Evolutionary conservation across 2,888 invertebrate species (phyloP).

Genomic region (Balanococcus diminutus): DNA sequence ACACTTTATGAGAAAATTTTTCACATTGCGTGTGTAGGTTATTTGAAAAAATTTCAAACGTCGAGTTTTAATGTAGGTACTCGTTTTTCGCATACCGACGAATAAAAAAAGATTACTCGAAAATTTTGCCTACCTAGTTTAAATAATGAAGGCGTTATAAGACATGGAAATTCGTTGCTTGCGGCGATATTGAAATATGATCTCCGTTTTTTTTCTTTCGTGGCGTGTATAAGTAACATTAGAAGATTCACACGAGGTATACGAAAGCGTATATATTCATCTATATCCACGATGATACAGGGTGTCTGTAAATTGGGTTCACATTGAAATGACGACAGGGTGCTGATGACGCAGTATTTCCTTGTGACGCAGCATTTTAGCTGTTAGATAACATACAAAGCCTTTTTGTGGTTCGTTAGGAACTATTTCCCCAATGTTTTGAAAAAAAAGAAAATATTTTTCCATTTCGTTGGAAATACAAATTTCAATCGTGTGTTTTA

Average conservation of each 20-base stretch:
- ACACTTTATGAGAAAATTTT: too few relatives aligned
- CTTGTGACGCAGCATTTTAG: too few relatives aligned
- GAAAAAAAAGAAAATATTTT: too few relatives aligned
- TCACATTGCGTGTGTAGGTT: neutral
- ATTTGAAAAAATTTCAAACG: neutral
- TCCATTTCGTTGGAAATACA: too few relatives aligned
- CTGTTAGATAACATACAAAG: too few relatives aligned
- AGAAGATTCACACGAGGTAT: neutral
- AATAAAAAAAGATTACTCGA: conserved; percentile 14
- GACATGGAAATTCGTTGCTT: neutral
- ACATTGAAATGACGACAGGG: too few relatives aligned
- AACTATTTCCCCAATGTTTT: too few relatives aligned
- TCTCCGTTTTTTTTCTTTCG: neutral
- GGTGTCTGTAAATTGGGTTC: too few relatives aligned
- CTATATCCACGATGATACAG: too few relatives aligned
- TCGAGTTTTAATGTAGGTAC: neutral
- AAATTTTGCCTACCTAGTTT: conserved; percentile 3
- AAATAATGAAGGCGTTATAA: conserved; percentile 14
- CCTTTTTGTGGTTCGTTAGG: too few relatives aligned
- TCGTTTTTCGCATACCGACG: neutral
- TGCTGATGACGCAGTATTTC: too few relatives aligned
- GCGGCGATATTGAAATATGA: conserved; percentile 23
- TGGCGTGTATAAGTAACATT: neutral
- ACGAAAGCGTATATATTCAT: neutral
- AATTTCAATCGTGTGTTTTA: too few relatives aligned